Evolutionary conservation across 2,113 vertebrate genomes (phyloP).

Genomic region (Chinchilla lanigera): DNA sequence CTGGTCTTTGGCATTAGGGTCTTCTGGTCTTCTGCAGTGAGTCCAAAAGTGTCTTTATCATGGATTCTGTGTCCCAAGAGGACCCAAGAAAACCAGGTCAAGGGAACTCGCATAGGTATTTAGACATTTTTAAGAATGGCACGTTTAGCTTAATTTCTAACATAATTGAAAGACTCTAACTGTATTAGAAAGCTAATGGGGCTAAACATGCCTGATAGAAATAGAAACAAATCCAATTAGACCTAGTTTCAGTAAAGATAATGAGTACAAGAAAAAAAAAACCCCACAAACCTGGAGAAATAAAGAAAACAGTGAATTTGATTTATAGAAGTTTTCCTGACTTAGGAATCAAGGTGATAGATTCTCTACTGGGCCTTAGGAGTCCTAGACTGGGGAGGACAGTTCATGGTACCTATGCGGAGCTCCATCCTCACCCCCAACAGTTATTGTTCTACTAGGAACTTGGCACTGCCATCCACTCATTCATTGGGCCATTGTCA

Average conservation of each 20-base stretch:
- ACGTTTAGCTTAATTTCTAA: constrained; percentile 59
- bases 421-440: no score
- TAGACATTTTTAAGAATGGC: constrained; percentile 61
- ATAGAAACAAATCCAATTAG: constrained; percentile 43
- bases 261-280: constrained; percentile 43
- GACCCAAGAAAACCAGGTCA: constrained; percentile 60
- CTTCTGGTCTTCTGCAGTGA: background rate
- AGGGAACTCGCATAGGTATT: constrained; percentile 31
- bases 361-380: background rate
- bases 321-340: background rate
- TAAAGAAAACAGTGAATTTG: background rate
- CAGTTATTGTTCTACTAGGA: background rate
- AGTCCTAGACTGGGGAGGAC: background rate
- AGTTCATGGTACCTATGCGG: background rate
- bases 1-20: background rate
- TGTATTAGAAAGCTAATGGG: constrained; percentile 50
- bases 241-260: constrained; percentile 59
- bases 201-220: background rate
- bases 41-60: background rate
- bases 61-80: background rate
- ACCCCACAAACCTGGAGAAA: background rate
- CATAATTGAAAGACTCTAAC: constrained; percentile 26
- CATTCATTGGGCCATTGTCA: background rate
- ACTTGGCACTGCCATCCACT: background rate
- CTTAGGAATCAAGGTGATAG: background rate